A percentile compares a stretch with the other conserved stretches of the same genome.
These are phyloP conservation scores for Ectropis crepuscularia DNA, from an alignment of 2,888 invertebrate species.

Conservation along the genomic window DNA sequence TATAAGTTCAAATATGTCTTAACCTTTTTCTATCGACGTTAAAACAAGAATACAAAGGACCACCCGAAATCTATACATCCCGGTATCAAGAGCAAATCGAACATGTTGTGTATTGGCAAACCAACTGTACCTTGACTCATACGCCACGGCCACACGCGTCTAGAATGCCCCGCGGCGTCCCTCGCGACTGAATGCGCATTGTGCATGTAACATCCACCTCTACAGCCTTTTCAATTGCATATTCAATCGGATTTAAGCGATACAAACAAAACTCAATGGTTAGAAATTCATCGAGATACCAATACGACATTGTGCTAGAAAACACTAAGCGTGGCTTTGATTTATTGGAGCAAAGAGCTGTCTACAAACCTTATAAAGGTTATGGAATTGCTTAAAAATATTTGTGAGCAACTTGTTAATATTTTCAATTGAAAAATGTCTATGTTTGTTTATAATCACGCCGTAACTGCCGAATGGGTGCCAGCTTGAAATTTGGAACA, in stretches of 20 bases:
- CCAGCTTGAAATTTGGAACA: too few species aligned
- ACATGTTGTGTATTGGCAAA: slow-evolving; percentile 31
- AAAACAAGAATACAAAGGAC: slow-evolving; percentile 9
- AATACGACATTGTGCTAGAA: slow-evolving; percentile 21
- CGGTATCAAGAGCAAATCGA: slow-evolving; percentile 1
- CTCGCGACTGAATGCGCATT: slow-evolving; percentile 66
- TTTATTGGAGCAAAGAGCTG: slow-evolving; percentile 25
- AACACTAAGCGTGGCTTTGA: slow-evolving; percentile 15
- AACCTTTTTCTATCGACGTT: too few species aligned
- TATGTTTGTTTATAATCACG: too few species aligned
- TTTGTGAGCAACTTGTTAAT: too few species aligned
- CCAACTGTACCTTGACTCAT: slow-evolving; percentile 39
- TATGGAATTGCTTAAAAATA: too few species aligned
- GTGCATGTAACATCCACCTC: slow-evolving; percentile 57
- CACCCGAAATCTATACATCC: slow-evolving; percentile 10
- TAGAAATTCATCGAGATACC: slow-evolving; percentile 28
- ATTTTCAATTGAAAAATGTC: too few species aligned
- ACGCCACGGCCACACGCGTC: slow-evolving; percentile 65
- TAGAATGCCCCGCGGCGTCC: slow-evolving; percentile 62
- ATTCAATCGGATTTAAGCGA: slow-evolving; percentile 38
- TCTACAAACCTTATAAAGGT: slow-evolving; percentile 15
- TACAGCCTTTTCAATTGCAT: slow-evolving; percentile 67
- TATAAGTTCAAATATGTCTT: too few species aligned
- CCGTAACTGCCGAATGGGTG: too few species aligned
- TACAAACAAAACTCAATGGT: slow-evolving; percentile 32